Percentiles rank a stretch among this genome's conserved stretches.
phyloP scores from a whole-genome alignment of 2,113 vertebrate species.

The Antechinus stuartii region DNA sequence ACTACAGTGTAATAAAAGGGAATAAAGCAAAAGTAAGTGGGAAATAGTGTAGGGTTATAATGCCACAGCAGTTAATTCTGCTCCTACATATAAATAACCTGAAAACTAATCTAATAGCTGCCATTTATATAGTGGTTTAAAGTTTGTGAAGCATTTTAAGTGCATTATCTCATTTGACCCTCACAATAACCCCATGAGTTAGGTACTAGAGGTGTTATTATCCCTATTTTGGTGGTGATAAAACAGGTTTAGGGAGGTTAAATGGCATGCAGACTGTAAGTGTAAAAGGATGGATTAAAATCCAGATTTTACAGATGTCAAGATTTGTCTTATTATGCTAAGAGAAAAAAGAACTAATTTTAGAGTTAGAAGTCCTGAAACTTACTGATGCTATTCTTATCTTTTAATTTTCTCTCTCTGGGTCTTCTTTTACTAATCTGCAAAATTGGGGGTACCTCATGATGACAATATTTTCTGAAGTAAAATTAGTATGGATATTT shows the following conservation, averaged over 20 bases:
- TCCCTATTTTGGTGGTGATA: neutral
- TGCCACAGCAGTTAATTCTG: neutral
- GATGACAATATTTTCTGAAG: neutral
- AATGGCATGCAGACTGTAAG: neutral
- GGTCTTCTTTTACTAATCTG: neutral
- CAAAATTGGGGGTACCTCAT: neutral
- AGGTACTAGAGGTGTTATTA: neutral
- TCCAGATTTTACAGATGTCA: neutral
- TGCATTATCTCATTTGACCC: neutral
- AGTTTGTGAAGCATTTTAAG: neutral
- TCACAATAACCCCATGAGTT: neutral
- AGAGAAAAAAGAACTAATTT: neutral
- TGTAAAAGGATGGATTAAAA: neutral
- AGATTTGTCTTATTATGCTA: neutral
- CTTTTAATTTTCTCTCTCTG: neutral
- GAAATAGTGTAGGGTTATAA: neutral
- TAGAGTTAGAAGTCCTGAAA: neutral
- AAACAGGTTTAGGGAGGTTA: neutral
- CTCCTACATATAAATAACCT: neutral
- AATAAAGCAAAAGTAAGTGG: neutral
- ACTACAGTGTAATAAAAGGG: neutral
- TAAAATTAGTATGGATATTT: neutral
- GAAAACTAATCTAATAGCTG: constrained; percentile 4
- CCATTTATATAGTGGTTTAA: neutral
- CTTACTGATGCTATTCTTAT: neutral